These are phyloP conservation scores for Catocala fraxini DNA, from an alignment of 2,888 invertebrate species.

Conservation along the genomic window DNA sequence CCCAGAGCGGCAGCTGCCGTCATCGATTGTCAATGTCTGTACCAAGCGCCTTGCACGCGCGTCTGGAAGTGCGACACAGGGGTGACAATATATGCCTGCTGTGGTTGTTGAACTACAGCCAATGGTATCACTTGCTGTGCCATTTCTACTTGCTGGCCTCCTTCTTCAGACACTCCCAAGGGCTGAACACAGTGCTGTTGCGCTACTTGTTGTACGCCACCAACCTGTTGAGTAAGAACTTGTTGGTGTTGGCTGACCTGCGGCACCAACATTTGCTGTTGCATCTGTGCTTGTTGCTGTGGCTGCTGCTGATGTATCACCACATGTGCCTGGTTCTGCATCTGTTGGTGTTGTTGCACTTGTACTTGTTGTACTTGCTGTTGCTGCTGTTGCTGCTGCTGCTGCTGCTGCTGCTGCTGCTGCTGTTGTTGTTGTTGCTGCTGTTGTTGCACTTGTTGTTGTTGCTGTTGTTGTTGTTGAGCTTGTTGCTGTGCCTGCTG, in stretches of 20 bases:
- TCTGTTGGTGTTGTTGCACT: conserved; percentile 80
- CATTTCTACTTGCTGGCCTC: conserved; percentile 87
- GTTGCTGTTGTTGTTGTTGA: conserved; percentile 67
- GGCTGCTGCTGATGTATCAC: conserved; percentile 78
- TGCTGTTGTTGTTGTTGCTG: conserved; percentile 74
- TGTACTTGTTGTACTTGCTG: conserved; percentile 80
- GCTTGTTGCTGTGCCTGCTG: conserved; percentile 74
- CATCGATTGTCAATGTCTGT: conserved; percentile 78
- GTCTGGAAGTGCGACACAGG: conserved; percentile 90
- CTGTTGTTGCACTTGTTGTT: conserved; percentile 47
- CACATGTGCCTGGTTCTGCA: conserved; percentile 78
- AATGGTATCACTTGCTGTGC: conserved; percentile 89
- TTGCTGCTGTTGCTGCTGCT: conserved; percentile 77
- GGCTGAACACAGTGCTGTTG: conserved; percentile 84
- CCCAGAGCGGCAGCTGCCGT: conserved; percentile 40
- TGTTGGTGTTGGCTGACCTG: conserved; percentile 85
- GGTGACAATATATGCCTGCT: conserved; percentile 89
- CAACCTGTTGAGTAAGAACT: conserved; percentile 79
- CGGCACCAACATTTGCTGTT: conserved; percentile 84
- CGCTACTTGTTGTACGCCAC: conserved; percentile 77
- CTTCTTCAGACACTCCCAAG: conserved; percentile 82
- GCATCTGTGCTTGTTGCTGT: conserved; percentile 74
- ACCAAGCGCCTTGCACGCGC: conserved; percentile 88
- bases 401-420: conserved; percentile 74
- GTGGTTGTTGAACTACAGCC: conserved; percentile 89